Evolutionary conservation across 2,113 vertebrate species (phyloP), one percentile per base, ranked within the genome.

Genomic region (Cyprinus carpio): DNA sequence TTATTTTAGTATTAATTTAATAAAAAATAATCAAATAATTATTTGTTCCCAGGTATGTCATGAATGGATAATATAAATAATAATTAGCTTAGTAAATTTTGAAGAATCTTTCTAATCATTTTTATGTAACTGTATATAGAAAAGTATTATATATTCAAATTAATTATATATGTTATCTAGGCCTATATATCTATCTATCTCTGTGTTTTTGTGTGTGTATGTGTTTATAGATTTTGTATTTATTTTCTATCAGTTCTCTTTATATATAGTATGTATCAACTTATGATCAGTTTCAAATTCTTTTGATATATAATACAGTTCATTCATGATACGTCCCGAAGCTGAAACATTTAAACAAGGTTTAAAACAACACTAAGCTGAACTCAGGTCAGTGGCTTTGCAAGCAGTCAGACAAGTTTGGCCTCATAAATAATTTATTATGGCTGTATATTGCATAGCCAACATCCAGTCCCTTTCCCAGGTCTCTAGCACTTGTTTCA

Each of bases 361-460:
- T 79, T 62, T 62, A 40, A n/a, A 43, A 79, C 31, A 60, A 40
- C 60, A 49, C 37, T 79, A 25, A 34, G 23, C 23, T 75, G 72
- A 75, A 75, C 74, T 58, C 54, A 8, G 31, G 10, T 78, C 8
- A 34, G 27, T 8, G 51, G 60, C 40, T 31, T 6, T 67, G 40
- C 62, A 62, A 56, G 75, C 51, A 51, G 6, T 49, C 37, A 81
- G 60, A 20, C 40, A 56, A 56, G 75, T 29, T 23, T 54, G 10
- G 37, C 37, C 4, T 11, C 67, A 51, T 69, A 51, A 81, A 81
- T 81, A 1, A 69, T 51, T 15, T 13, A 54, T 81, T 31, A 20
- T 51, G 9, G 18, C 27, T 69, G 20, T 49, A 69, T 43, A 34
- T 81, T 34, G 43, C 5, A 15, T 15, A 23, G 25, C 79, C 27